Conservation (phyloP, 2,888 invertebrate genomes). For the Limnephilus auricula region DNA sequence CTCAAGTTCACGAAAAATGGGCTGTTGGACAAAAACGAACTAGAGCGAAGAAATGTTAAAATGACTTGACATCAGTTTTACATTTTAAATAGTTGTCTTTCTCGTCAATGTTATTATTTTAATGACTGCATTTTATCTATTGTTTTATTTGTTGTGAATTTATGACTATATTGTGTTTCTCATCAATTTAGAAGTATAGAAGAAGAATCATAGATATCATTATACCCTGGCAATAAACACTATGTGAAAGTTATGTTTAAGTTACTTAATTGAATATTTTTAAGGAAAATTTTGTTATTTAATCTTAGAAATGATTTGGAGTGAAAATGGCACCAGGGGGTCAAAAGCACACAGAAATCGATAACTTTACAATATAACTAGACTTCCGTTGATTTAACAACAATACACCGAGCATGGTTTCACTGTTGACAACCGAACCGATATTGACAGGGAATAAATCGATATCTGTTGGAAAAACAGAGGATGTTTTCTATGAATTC, state of each 20-base stretch:
- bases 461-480: too few relatives aligned
- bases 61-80: too few relatives aligned
- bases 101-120: background rate
- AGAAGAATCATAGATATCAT: background rate
- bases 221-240: slow-evolving; percentile 27
- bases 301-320: slow-evolving; percentile 56
- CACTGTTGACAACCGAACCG: too few relatives aligned
- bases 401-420: too few relatives aligned
- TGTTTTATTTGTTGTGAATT: background rate
- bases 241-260: slow-evolving; percentile 51
- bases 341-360: too few relatives aligned
- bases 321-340: slow-evolving; percentile 32
- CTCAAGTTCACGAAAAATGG: too few relatives aligned
- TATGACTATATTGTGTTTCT: background rate
- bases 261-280: slow-evolving; percentile 55
- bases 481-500: too few relatives aligned
- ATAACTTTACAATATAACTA: too few relatives aligned
- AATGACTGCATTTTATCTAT: background rate
- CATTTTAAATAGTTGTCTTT: background rate
- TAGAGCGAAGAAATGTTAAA: too few relatives aligned
- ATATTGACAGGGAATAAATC: too few relatives aligned
- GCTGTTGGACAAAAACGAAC: too few relatives aligned
- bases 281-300: slow-evolving; percentile 58
- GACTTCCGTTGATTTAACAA: too few relatives aligned
- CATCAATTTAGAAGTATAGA: background rate